Conservation (phyloP, 2,888 invertebrate species). For the Phragmatobia fuliginosa region DNA sequence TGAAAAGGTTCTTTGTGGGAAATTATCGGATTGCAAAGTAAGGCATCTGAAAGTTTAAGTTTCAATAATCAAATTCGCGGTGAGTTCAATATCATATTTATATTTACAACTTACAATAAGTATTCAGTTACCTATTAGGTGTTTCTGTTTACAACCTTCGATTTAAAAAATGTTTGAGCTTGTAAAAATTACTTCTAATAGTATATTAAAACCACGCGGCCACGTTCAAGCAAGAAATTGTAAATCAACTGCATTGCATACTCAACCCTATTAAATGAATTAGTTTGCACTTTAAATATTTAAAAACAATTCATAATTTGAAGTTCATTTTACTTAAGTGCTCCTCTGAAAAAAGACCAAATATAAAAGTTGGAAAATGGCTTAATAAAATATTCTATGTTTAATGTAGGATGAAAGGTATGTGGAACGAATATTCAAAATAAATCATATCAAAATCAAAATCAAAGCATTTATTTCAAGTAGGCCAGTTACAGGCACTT, state of each 20-base stretch:
- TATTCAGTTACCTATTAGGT: background rate
- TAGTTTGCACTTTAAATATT: background rate
- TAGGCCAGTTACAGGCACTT: too few relatives aligned
- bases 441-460: too few relatives aligned
- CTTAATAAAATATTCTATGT: too few relatives aligned
- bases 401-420: background rate
- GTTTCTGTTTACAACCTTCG: background rate
- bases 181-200: background rate
- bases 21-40: background rate
- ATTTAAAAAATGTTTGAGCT: background rate
- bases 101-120: too few relatives aligned
- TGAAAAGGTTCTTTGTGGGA: background rate
- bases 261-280: background rate
- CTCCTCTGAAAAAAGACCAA: too few relatives aligned
- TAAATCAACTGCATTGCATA: background rate
- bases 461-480: too few relatives aligned
- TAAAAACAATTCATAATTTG: too few relatives aligned
- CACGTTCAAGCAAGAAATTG: background rate
- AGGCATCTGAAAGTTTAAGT: background rate
- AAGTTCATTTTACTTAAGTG: too few relatives aligned
- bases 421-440: too few relatives aligned
- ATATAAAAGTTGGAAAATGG: too few relatives aligned
- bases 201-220: background rate
- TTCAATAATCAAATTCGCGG: background rate
- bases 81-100: background rate